Evolutionary conservation across 2,113 vertebrate genomes (phyloP), one percentile per base, ranked within the genome.

Genomic region (Tragelaphus scriptus): DNA sequence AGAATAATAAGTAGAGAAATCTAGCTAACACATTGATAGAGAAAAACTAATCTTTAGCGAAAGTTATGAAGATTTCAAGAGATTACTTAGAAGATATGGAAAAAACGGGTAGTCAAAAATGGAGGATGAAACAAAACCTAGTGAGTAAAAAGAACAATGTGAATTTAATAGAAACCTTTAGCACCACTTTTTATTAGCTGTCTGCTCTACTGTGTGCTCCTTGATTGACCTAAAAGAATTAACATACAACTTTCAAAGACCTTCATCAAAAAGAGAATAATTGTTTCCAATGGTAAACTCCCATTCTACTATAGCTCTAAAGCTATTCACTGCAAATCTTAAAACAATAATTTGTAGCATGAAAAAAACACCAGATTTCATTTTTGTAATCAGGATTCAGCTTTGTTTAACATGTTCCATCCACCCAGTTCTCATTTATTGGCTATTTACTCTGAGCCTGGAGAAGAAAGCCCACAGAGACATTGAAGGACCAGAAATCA

Each of bases 381-480:
- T 68, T 26, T 40, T 26, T 55, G 12, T 85, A 17, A 55, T 7
- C 53, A 13, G 49, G 3, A 53, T 96, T 86, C 21, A 36, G 13
- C 49, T 92, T 53, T n/a, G 14, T 56, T 90, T 90, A 65, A 36
- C 15, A 44, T 88, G 4, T 77, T 58, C 8, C 1, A 16, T 32
- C 14, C 5, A 28, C 1, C 5, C 32, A 28, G 0, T 56, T 40
- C 8, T 75, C 15, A 0, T 14, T 94, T 44, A 11, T 2, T 47
- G 16, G 25, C 0, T 26, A 19, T 53, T 6, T 49, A 2, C 14
- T 25, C 1, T n/a, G 63, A 19, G 17, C 7, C 36, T 14, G 28
- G 30, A 61, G 30, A 81, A 53, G 5, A 58, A 53, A 7, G 0
- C 15, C 61, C 28, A 1, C 1, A 11, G 25, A 56, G 49, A 77